Evolutionary conservation across 2,888 invertebrate species (phyloP).

Genomic region (Hydraecia micacea): DNA sequence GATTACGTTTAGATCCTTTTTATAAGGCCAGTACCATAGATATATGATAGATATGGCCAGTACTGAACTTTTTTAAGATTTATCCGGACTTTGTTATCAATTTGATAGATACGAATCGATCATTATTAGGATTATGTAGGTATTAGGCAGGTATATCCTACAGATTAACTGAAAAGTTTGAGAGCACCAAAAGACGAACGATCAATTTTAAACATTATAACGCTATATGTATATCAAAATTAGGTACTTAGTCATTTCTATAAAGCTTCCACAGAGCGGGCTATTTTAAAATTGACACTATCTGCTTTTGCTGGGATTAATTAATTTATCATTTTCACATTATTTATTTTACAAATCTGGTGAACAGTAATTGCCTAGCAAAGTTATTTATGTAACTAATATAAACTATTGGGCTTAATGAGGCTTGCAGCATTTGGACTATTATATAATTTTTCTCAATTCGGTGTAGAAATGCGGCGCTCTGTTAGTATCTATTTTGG

Average conservation of each 20-base stretch:
- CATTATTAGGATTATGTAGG: constrained; percentile 13
- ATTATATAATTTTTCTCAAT: constrained; percentile 30
- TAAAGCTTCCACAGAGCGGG: neutral
- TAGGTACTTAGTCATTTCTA: neutral
- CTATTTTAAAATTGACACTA: neutral
- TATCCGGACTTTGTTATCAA: constrained; percentile 2
- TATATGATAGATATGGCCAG: too few relatives aligned
- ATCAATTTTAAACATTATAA: neutral
- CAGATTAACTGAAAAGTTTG: neutral
- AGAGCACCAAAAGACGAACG: neutral
- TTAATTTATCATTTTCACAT: constrained; percentile 12
- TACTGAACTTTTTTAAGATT: constrained; percentile 4
- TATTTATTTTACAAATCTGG: neutral
- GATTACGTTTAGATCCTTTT: constrained; percentile 8
- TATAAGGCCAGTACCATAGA: constrained; percentile 3
- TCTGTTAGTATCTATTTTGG: constrained; percentile 84
- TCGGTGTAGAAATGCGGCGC: constrained; percentile 66
- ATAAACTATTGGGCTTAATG: constrained; percentile 11
- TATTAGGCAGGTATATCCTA: neutral
- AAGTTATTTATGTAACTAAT: constrained; percentile 6
- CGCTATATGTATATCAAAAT: too few relatives aligned
- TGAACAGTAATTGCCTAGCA: constrained; percentile 4
- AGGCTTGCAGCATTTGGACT: neutral
- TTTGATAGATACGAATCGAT: constrained; percentile 7
- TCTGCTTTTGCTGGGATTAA: constrained; percentile 9